Percentiles rank a stretch among this genome's conserved stretches.
Conservation (phyloP, 2,113 vertebrate genomes). For the Xiphorhynchus elegans region DNA sequence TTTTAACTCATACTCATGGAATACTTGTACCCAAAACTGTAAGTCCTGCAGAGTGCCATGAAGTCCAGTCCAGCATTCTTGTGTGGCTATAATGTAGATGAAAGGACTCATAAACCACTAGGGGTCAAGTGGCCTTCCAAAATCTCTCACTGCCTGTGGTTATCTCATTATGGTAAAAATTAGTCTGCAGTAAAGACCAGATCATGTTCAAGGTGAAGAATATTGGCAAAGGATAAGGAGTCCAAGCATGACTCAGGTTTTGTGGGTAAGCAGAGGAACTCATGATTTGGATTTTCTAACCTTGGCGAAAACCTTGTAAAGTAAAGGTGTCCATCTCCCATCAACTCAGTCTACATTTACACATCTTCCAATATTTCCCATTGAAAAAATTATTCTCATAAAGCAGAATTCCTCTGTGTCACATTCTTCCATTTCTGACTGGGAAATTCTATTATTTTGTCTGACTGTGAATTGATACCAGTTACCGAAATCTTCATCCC, state of each 20-base stretch:
- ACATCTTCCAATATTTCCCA: background rate
- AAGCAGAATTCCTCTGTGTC: background rate
- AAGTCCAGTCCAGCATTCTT: background rate
- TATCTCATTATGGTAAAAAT: background rate
- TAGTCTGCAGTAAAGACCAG: background rate
- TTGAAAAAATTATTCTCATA: background rate
- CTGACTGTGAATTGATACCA: background rate
- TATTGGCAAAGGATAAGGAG: background rate
- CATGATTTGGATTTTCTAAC: background rate
- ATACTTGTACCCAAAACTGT: background rate
- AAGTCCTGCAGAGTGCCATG: background rate
- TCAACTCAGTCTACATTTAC: background rate
- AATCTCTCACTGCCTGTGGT: background rate
- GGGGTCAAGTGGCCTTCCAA: background rate
- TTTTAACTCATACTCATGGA: background rate
- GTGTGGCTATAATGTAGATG: background rate
- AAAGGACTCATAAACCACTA: background rate
- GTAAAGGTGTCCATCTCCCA: background rate
- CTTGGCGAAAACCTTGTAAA: background rate
- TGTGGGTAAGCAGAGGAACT: background rate
- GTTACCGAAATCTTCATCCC: background rate
- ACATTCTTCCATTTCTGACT: background rate
- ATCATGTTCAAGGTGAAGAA: background rate
- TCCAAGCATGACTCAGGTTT: background rate
- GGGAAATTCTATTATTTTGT: background rate